These are phyloP conservation scores for Troglohyphantes excavatus DNA, from an alignment of 2,888 invertebrate species.

Conservation along the genomic window DNA sequence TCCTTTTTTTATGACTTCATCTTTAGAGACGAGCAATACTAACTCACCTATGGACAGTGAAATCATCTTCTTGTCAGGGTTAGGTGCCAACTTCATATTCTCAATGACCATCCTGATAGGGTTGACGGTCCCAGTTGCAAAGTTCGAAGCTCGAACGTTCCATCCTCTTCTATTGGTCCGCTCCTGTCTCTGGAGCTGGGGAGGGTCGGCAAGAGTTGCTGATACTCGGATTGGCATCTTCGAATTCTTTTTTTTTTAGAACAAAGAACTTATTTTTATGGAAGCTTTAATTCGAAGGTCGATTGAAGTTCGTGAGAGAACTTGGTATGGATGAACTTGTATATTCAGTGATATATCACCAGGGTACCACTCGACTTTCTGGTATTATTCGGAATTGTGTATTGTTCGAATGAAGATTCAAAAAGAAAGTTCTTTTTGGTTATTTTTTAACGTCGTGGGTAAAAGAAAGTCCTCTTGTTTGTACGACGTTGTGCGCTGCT, in stretches of 20 bases:
- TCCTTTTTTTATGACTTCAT: background rate
- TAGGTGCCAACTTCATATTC: slow-evolving; percentile 93
- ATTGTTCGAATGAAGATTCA: too few species aligned
- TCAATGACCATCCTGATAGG: slow-evolving; percentile 96
- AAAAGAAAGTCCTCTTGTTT: slow-evolving; percentile 4
- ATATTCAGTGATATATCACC: background rate
- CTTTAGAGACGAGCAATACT: too few species aligned
- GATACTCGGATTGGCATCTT: slow-evolving; percentile 75
- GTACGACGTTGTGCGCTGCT: slow-evolving; percentile 33
- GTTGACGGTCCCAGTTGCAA: slow-evolving; percentile 93
- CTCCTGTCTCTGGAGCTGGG: slow-evolving; percentile 65
- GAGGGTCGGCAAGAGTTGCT: slow-evolving; percentile 70
- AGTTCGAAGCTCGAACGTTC: slow-evolving; percentile 90
- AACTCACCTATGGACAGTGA: slow-evolving; percentile 93
- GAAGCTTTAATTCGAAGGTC: background rate
- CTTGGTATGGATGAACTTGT: background rate
- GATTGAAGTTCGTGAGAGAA: background rate
- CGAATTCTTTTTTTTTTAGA: background rate
- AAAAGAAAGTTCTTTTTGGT: background rate
- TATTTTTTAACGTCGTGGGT: background rate
- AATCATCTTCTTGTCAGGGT: slow-evolving; percentile 95
- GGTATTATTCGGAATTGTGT: background rate
- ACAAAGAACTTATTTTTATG: background rate
- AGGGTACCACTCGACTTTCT: background rate
- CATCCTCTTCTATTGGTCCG: slow-evolving; percentile 84